phyloP scores from a whole-genome alignment of 2,113 vertebrate species.

The Otus sunia region DNA sequence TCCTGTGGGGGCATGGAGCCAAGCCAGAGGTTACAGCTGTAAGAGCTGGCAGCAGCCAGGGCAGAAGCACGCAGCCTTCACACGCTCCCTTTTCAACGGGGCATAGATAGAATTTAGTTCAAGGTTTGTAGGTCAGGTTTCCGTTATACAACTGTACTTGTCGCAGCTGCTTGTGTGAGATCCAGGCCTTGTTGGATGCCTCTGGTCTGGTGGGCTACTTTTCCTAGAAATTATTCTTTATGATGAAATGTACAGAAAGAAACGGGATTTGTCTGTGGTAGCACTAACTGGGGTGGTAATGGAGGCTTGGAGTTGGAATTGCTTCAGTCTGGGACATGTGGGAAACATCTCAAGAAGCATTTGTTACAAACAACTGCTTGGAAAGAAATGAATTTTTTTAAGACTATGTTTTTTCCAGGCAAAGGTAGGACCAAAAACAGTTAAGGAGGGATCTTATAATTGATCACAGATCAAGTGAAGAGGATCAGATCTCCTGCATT shows the following conservation, averaged over 20 bases:
- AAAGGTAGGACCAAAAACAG: not conserved
- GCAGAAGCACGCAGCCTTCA: not conserved
- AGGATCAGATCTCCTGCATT: not conserved
- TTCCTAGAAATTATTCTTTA: not conserved
- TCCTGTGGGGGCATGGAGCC: not conserved
- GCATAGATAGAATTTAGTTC: not conserved
- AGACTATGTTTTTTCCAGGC: not conserved
- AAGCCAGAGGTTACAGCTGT: not conserved
- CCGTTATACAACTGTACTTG: not conserved
- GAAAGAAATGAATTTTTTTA: not conserved
- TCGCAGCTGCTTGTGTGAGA: not conserved
- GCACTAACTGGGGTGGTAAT: not conserved
- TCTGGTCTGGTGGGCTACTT: not conserved
- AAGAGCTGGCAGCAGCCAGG: not conserved
- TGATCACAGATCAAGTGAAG: not conserved
- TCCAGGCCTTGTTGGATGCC: not conserved
- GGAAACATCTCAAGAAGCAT: not conserved
- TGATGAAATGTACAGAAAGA: not conserved
- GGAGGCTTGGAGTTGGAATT: not conserved
- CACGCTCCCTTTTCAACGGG: accelerated
- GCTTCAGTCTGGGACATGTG: not conserved
- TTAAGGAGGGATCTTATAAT: not conserved
- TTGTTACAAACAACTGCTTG: not conserved
- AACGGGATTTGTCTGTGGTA: not conserved
- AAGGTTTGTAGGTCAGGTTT: constrained; percentile 40